These are phyloP conservation scores for Caenorhabditis uteleia DNA, from an alignment of 2,888 invertebrate genomes.

Conservation along the genomic window DNA sequence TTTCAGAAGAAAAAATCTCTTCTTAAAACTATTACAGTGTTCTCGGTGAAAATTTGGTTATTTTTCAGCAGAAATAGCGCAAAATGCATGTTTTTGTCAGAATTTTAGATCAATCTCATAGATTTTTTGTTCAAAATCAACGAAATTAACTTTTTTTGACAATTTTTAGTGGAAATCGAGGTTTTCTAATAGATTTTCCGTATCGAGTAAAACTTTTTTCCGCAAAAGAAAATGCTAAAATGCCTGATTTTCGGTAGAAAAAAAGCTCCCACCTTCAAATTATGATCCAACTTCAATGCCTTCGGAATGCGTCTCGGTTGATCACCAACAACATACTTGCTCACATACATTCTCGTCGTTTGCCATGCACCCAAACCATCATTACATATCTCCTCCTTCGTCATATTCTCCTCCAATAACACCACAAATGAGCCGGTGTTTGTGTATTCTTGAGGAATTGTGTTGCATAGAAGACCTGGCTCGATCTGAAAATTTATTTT, in stretches of 20 bases:
- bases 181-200: background rate
- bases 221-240: too few species aligned
- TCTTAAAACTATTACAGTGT: too few species aligned
- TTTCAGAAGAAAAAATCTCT: too few species aligned
- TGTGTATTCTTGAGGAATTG: constrained; percentile 49
- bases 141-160: too few species aligned
- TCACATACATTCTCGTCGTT: constrained; percentile 26
- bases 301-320: constrained; percentile 1
- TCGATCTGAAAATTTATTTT: constrained; percentile 16
- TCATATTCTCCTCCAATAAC: constrained; percentile 4
- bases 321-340: constrained; percentile 26
- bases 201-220: too few species aligned
- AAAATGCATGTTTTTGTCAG: too few species aligned
- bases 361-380: constrained; percentile 48
- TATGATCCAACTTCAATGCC: constrained; percentile 35
- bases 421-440: constrained; percentile 46
- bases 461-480: constrained; percentile 22
- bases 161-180: background rate
- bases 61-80: too few species aligned
- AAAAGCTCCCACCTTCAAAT: constrained; percentile 26
- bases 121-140: too few species aligned
- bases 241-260: too few species aligned
- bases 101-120: too few species aligned
- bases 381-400: constrained; percentile 23
- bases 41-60: too few species aligned